These are phyloP conservation scores for Solenopsis fugax DNA, from an alignment of 1,140 invertebrate genomes.

Conservation along the genomic window DNA sequence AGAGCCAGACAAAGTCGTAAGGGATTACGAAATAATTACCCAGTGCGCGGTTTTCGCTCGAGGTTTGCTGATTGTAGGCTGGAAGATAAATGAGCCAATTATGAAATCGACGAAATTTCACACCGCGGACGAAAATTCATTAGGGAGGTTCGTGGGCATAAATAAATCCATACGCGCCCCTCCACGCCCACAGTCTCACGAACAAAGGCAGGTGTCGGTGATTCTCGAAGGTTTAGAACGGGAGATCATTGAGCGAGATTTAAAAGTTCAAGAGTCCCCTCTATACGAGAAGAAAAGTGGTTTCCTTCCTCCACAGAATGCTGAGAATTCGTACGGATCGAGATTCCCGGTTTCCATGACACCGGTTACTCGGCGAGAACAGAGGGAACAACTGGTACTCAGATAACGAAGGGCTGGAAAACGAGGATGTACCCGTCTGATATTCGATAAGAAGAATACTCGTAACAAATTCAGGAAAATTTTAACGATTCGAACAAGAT, in stretches of 20 bases:
- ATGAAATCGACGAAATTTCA: slow-evolving; percentile 81
- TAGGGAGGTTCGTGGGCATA: slow-evolving; percentile 77
- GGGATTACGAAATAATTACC: slow-evolving; percentile 64
- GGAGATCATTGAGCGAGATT: slow-evolving; percentile 59
- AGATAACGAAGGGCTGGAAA: slow-evolving; percentile 57
- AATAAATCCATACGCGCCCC: slow-evolving; percentile 73
- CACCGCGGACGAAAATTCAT: slow-evolving; percentile 80
- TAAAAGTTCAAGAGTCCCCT: slow-evolving; percentile 65
- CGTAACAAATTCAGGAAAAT: neutral
- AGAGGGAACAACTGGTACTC: slow-evolving; percentile 17
- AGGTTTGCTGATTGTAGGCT: slow-evolving; percentile 67
- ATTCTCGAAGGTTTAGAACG: slow-evolving; percentile 31
- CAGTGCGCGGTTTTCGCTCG: slow-evolving; percentile 61
- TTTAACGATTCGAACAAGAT: neutral
- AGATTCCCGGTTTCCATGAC: slow-evolving; percentile 27
- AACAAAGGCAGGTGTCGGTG: slow-evolving; percentile 77
- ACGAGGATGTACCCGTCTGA: neutral
- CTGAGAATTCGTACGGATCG: slow-evolving; percentile 58
- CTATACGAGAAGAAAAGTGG: slow-evolving; percentile 42
- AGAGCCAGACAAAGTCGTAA: slow-evolving; percentile 53
- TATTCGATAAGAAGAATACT: slow-evolving; percentile 37
- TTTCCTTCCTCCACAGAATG: slow-evolving; percentile 62
- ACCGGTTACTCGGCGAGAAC: slow-evolving; percentile 50
- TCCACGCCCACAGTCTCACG: slow-evolving; percentile 66
- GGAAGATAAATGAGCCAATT: slow-evolving; percentile 79